Evolutionary conservation across 2,113 vertebrate species (phyloP).

Genomic region (Sebastes schlegelii): DNA sequence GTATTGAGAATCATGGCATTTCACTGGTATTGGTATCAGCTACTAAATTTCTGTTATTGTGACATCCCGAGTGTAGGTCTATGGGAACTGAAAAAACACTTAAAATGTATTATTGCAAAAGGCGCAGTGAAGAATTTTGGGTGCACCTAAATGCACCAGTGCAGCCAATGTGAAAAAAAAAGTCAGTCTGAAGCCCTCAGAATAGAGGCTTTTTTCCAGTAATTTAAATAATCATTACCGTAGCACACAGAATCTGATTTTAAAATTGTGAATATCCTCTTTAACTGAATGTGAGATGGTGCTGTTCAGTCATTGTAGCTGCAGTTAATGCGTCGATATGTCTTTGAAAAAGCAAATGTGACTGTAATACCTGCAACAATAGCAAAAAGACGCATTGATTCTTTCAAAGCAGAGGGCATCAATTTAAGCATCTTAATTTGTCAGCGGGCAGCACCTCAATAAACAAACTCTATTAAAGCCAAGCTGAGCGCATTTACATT

Average conservation of each 20-base stretch:
- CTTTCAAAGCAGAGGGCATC: slow-evolving; percentile 42
- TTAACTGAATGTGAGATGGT: neutral
- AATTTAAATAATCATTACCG: neutral
- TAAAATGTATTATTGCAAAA: too few species aligned
- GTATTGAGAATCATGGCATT: too few species aligned
- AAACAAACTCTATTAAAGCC: slow-evolving; percentile 57
- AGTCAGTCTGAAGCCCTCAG: too few species aligned
- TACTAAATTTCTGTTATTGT: too few species aligned
- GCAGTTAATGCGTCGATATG: neutral
- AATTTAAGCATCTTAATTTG: slow-evolving; percentile 36
- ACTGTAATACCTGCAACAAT: neutral
- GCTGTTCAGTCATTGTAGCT: neutral
- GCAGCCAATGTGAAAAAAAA: too few species aligned
- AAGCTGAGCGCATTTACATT: slow-evolving; percentile 57
- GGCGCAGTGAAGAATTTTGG: too few species aligned
- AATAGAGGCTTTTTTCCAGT: too few species aligned
- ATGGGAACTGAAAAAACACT: too few species aligned
- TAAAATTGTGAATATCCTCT: neutral
- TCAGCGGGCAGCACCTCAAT: slow-evolving; percentile 28
- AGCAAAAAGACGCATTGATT: neutral
- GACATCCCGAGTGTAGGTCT: too few species aligned
- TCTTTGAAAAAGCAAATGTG: neutral
- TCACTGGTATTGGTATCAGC: too few species aligned
- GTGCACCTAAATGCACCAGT: too few species aligned
- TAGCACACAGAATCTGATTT: neutral